Conservation (phyloP, 2,113 vertebrate genomes). For the Microcebus griseorufus region DNA sequence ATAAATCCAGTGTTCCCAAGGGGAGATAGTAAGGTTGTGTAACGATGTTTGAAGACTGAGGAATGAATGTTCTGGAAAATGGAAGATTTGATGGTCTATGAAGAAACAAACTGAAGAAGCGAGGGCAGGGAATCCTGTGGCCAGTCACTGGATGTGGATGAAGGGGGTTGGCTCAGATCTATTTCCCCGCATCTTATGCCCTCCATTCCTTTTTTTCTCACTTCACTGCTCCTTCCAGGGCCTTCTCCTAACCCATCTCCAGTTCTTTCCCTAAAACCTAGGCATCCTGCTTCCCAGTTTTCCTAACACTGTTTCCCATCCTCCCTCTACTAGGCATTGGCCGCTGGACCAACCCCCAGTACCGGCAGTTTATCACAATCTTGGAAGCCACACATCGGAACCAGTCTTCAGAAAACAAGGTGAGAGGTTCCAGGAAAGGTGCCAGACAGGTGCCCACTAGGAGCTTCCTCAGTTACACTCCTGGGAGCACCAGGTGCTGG, state of each 20-base stretch:
- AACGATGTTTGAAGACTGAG: not conserved
- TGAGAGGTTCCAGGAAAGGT: conserved; percentile 69
- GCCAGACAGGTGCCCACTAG: not conserved
- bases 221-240: not conserved
- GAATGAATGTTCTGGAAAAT: not conserved
- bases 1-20: not conserved
- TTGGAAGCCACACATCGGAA: conserved; percentile 90
- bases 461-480: not conserved
- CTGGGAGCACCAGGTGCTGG: fast-evolving
- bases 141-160: not conserved
- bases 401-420: conserved; percentile 90
- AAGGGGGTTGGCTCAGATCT: not conserved
- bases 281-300: not conserved
- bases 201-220: not conserved
- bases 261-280: not conserved
- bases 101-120: not conserved
- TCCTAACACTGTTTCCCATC: not conserved
- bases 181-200: not conserved
- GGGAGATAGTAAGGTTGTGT: not conserved
- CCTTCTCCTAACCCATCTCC: not conserved
- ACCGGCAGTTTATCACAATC: conserved; percentile 92
- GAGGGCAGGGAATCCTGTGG: not conserved
- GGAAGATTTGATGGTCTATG: not conserved
- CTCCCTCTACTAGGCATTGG: conserved; percentile 86
- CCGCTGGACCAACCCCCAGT: conserved; percentile 93